These are phyloP conservation scores for Clarias fuscus DNA, from an alignment of 2,797 vertebrate species.

Conservation along the genomic window DNA sequence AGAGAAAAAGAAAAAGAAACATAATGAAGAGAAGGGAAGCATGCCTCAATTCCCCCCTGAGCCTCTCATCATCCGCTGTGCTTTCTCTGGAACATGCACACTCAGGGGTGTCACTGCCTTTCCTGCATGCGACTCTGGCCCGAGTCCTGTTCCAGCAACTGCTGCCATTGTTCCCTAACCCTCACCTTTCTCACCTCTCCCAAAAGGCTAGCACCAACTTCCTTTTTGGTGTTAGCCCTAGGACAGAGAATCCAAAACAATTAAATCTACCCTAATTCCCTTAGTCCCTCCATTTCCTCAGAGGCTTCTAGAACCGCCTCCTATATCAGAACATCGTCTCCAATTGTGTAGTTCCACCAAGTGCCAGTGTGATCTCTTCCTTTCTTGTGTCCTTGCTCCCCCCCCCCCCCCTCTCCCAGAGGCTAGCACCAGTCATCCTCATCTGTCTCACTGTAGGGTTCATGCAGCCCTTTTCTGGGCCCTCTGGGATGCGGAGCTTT, in stretches of 20 bases:
- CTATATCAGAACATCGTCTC: not conserved
- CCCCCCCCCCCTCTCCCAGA: constrained; percentile 64
- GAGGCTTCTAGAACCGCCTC: not conserved
- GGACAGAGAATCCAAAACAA: not conserved
- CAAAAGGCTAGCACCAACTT: not conserved
- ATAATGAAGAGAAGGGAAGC: constrained; percentile 66
- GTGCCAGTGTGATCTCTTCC: constrained; percentile 1
- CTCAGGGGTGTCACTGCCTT: constrained; percentile 32
- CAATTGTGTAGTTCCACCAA: constrained; percentile 13
- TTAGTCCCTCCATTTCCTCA: not conserved
- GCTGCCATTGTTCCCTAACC: not conserved
- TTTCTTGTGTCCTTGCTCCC: constrained; percentile 26
- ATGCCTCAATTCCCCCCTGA: constrained; percentile 65
- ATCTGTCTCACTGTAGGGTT: constrained; percentile 90
- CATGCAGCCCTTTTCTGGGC: constrained; percentile 84
- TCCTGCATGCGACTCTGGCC: not conserved
- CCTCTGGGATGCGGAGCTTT: constrained; percentile 75
- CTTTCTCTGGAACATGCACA: constrained; percentile 48
- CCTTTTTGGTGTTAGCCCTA: not conserved
- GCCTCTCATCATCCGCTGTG: constrained; percentile 61
- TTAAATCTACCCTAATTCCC: not conserved
- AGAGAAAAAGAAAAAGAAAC: constrained; percentile 58
- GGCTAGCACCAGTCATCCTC: constrained; percentile 96
- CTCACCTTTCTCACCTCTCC: not conserved
- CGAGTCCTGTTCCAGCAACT: not conserved